Evolutionary conservation across 2,888 invertebrate genomes (phyloP), one percentile per base, ranked within the genome.

Genomic region (Caradrina clavipalpis): DNA sequence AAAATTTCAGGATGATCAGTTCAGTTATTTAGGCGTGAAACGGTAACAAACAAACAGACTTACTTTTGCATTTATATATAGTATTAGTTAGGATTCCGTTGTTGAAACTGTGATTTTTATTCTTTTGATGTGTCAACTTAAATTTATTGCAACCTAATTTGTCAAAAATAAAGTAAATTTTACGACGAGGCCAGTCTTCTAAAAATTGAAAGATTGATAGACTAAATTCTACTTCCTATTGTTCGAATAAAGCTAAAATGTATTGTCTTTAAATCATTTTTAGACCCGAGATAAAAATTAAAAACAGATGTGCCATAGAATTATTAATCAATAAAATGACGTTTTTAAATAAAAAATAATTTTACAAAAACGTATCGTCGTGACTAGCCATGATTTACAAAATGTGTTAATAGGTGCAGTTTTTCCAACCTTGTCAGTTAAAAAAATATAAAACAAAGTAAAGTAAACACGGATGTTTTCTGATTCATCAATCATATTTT

Each of bases 331-430:
- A 42, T 42, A 42, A 1, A 42, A 42, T 42, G 39, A 13, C 11
- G 13, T 1, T 42, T 17, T 45, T 45, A 15, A 45, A n/a, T n/a
- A 19, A 47, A n/a, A 26, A n/a, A 21, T 21, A 21, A 50, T 47
- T 15, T 47, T 21, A 11, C 10, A 21, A 50, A 50, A 42, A 31
- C 22, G 22, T 13, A 21, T 66, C 26, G 69, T 66, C 26, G 69
- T 49, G 47, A 19, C 68, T 54, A 22, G 5, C 49, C 54, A 17
- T 47, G 51, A 31, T 55, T 54, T 39, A 19, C 47, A 31, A 42
- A 39, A 54, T 49, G 54, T 68, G 67, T 54, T 53, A 54, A 67
- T 55, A 26, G 35, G 39, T 68, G 17, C 26, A 47, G 54, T 39
- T 47, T 66, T 65, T 45, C 17, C 11, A 42, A 42, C 7, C 26